Base-by-base conservation (phyloP, 2,888 invertebrate species). In the Suillia variegata region DNA sequence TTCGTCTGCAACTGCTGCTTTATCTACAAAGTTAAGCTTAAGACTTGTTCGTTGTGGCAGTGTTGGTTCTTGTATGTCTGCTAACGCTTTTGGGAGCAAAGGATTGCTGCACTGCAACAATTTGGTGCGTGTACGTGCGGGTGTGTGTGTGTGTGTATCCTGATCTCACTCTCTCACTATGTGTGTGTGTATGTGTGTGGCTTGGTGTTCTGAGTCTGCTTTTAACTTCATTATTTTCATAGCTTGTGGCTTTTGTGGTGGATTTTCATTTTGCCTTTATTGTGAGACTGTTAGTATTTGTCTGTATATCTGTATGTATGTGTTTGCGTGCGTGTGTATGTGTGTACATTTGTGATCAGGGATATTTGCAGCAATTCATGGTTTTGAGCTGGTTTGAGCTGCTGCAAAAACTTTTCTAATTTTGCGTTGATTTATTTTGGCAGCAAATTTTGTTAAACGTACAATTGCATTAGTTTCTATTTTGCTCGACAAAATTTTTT, bases 211-310 rank as follows among this genome's bases (percentile, higher is more conserved):
- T 31, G 31, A 8, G 38, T 38, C 38, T 38, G 15, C 62, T 60
- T 60, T 60, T 62, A 62, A 62, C 60, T 64, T 64, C 62, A 64
- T 64, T 62, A 64, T 62, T 62, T 64, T 58, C 62, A 60, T 62
- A 56, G 62, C 59, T 56, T 62, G 62, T 62, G 64, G 62, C 58
- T 56, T 61, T 62, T 60, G 59, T 58, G 59, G 64, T 50, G n/a
- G n/a, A 64, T 58, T 58, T 56, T 59, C 38, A 38, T 38, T 38
- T 38, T 38, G 38, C n/a, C 12, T 38, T 10, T n/a, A 38, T 38
- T 38, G 26, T 26, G 26, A n/a, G n/a, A n/a, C n/a, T n/a, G n/a
- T n/a, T n/a, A n/a, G n/a, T n/a, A n/a, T n/a, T n/a, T n/a, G n/a
- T n/a, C n/a, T n/a, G n/a, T n/a, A n/a, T n/a, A n/a, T n/a, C n/a